Base-by-base conservation (phyloP, 2,113 vertebrate species). In the Pelusios castaneus region DNA sequence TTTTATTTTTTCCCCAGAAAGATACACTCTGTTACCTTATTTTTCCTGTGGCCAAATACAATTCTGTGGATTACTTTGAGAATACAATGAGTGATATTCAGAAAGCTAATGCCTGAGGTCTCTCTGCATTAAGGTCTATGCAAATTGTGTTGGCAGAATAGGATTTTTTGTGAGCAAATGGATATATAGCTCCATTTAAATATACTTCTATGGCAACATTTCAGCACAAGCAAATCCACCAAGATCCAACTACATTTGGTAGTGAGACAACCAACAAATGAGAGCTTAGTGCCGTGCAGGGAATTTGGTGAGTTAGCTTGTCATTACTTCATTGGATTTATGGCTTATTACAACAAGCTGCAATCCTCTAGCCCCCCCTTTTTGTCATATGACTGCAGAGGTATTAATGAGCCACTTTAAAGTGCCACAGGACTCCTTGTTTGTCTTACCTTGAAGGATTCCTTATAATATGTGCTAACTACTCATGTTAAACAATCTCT, bases 41-140 rank as follows among this genome's bases (percentile, higher is more conserved):
- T 29, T 67, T 88, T 17, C 27, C 29, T 1, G 29, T 88, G 85
- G 93, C 88, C 76, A 79, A 89, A 58, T 51, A 21, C n/a, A 95
- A 73, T 93, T 90, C 85, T 80, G 7, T 77, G 24, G 95, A 70
- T 92, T 92, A 94, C 5, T 13, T 77, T 93, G 58, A 89, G 87
- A 89, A 92, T 87, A 94, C 83, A 47, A 14, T 11, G 92, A 81
- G 31, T 84, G 49, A 96, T 91, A 94, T 87, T 82, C 91, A 90
- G n/a, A 56, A 89, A 1, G 0, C 47, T 82, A n/a, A 67, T 67
- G 34, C 34, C 60, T n/a, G 90, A 89, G 82, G 67, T 94, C 73
- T 92, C 22, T 78, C 84, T 84, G 34, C 88, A 21, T 92, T 85
- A 75, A 34, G n/a, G 88, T 85, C 55, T 80, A 70, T 91, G 79